Percentiles rank a stretch among this genome's conserved stretches.
phyloP scores from a whole-genome alignment of 1,140 invertebrate genomes.

The Monochamus saltuarius region DNA sequence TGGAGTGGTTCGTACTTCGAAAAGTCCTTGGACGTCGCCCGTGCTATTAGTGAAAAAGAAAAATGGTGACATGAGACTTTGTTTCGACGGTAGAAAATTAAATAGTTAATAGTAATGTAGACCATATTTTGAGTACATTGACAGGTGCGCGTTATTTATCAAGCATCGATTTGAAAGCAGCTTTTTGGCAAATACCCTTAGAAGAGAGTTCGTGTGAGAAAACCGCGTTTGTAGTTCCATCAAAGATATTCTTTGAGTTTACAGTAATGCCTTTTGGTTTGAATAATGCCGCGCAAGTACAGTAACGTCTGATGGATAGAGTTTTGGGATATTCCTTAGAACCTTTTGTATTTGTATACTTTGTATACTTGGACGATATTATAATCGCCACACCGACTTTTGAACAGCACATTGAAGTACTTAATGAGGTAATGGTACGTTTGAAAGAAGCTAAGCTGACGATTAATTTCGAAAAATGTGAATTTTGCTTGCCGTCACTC shows the following conservation, averaged over 20 bases:
- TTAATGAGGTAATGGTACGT: slow-evolving; percentile 19
- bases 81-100: slow-evolving; percentile 20
- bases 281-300: slow-evolving; percentile 39
- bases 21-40: slow-evolving; percentile 35
- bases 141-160: slow-evolving; percentile 36
- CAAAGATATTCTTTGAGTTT: slow-evolving; percentile 50
- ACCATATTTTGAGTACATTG: slow-evolving; percentile 35
- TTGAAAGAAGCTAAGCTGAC: slow-evolving; percentile 5
- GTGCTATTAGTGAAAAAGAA: slow-evolving; percentile 23
- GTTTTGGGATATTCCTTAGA: slow-evolving; percentile 35
- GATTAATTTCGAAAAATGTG: neutral
- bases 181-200: slow-evolving; percentile 45
- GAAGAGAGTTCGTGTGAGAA: slow-evolving; percentile 33
- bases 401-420: slow-evolving; percentile 31
- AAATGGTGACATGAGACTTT: slow-evolving; percentile 18
- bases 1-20: slow-evolving; percentile 10
- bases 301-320: slow-evolving; percentile 31
- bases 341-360: slow-evolving; percentile 39
- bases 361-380: slow-evolving; percentile 46
- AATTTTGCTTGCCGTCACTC: neutral
- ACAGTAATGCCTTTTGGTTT: slow-evolving; percentile 53
- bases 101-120: slow-evolving; percentile 16
- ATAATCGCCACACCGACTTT: slow-evolving; percentile 39
- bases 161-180: slow-evolving; percentile 37
- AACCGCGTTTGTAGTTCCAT: slow-evolving; percentile 52